These are phyloP conservation scores for Elephas maximus DNA, from an alignment of 2,113 vertebrate genomes.

Conservation along the genomic window DNA sequence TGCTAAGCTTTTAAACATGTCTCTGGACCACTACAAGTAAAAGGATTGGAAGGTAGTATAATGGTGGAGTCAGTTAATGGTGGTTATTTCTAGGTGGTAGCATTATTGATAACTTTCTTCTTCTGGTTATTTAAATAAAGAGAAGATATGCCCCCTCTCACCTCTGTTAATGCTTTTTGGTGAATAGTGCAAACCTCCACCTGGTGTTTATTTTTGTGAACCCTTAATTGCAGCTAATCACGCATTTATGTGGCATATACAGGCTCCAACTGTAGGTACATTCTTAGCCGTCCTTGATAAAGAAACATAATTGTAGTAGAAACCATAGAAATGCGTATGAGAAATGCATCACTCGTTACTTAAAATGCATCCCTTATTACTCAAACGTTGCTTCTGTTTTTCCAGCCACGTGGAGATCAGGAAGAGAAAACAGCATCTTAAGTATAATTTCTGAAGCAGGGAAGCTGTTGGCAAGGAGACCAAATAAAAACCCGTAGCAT, in stretches of 20 bases:
- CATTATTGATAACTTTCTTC: constrained; percentile 40
- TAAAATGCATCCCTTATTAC: neutral
- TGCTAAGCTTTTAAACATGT: neutral
- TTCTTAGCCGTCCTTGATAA: constrained; percentile 69
- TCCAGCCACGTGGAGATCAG: neutral
- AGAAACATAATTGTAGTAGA: constrained; percentile 72
- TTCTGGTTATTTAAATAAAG: constrained; percentile 49
- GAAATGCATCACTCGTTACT: constrained; percentile 43
- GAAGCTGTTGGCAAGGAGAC: constrained; percentile 23
- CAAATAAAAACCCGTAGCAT: neutral
- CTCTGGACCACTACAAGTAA: constrained; percentile 4
- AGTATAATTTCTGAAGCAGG: neutral
- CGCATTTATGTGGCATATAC: constrained; percentile 73
- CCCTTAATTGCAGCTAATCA: constrained; percentile 81
- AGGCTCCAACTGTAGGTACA: constrained; percentile 49
- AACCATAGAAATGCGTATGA: constrained; percentile 60
- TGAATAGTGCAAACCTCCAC: constrained; percentile 59
- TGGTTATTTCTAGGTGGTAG: constrained; percentile 40
- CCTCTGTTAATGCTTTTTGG: constrained; percentile 62
- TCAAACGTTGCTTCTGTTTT: constrained; percentile 35
- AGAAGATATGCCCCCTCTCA: neutral
- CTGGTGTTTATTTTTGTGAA: constrained; percentile 75
- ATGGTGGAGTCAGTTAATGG: constrained; percentile 23
- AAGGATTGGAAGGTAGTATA: neutral
- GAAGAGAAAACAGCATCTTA: constrained; percentile 38